Percentiles rank a stretch among this genome's conserved stretches.
These are phyloP conservation scores for Lasiurus borealis DNA, from an alignment of 2,113 vertebrate species.

Conservation along the genomic window DNA sequence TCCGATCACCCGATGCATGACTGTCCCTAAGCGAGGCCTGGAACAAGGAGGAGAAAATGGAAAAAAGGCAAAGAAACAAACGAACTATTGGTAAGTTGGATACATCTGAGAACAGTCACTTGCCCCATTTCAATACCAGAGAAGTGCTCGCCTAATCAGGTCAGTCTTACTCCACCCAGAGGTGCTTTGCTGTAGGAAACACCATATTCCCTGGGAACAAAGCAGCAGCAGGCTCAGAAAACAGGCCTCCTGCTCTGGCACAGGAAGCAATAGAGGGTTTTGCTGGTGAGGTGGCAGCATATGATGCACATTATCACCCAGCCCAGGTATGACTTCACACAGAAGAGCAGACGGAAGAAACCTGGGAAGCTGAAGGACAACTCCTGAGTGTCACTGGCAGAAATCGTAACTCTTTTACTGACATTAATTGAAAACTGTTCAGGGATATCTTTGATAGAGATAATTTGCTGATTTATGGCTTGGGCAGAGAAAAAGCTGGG, in stretches of 20 bases:
- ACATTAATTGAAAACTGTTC: background rate
- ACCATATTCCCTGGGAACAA: background rate
- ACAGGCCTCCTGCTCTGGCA: background rate
- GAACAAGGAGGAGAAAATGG: background rate
- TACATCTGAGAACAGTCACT: background rate
- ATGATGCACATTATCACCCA: background rate
- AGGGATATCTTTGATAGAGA: background rate
- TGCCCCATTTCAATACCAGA: background rate
- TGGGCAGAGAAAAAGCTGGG: background rate
- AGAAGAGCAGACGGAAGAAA: background rate
- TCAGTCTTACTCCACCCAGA: background rate
- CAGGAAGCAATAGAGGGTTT: background rate
- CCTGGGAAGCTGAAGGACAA: background rate
- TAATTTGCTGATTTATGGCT: background rate
- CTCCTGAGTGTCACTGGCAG: background rate
- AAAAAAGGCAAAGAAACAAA: background rate
- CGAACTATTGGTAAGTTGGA: background rate
- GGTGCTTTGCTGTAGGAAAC: background rate
- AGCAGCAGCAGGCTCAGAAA: background rate
- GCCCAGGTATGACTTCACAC: background rate
- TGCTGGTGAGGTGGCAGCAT: background rate
- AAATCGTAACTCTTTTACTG: background rate
- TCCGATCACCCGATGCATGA: conserved; percentile 93
- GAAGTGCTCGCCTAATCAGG: background rate
- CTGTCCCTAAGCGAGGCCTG: conserved; percentile 92